Conservation (phyloP, 1,140 invertebrate species). For the Palaemon carinicauda region DNA sequence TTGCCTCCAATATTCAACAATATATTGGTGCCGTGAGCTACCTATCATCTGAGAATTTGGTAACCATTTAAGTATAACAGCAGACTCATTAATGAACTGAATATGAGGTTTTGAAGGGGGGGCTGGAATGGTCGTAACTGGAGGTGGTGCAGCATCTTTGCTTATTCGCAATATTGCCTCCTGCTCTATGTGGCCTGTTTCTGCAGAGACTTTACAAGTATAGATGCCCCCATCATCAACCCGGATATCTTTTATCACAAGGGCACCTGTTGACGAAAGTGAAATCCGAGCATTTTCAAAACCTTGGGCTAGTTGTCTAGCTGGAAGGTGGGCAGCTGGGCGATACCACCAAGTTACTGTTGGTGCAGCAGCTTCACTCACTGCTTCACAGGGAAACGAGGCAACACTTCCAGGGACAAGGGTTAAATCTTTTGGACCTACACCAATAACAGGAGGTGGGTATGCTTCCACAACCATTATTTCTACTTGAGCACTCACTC, state of each 20-base stretch:
- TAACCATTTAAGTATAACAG: slow-evolving; percentile 84
- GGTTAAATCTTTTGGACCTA: slow-evolving; percentile 45
- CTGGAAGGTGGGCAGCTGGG: slow-evolving; percentile 43
- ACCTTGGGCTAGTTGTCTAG: slow-evolving; percentile 24
- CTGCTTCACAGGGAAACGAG: slow-evolving; percentile 53
- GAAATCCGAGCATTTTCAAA: neutral
- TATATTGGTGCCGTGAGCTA: slow-evolving; percentile 31
- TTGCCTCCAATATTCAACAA: slow-evolving; percentile 55
- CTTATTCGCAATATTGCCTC: slow-evolving; percentile 34
- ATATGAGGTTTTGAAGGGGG: slow-evolving; percentile 54
- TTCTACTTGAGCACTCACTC: slow-evolving; percentile 42
- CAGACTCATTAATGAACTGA: slow-evolving; percentile 72
- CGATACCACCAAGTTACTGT: slow-evolving; percentile 52
- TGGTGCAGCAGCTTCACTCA: slow-evolving; percentile 46
- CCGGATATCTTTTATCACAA: slow-evolving; percentile 45
- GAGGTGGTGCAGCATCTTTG: neutral
- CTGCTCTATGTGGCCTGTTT: slow-evolving; percentile 70
- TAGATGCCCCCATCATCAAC: slow-evolving; percentile 77
- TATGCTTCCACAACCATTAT: slow-evolving; percentile 47
- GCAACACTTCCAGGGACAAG: slow-evolving; percentile 28
- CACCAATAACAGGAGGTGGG: slow-evolving; percentile 53
- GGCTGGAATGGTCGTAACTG: slow-evolving; percentile 29
- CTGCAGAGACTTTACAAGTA: slow-evolving; percentile 81
- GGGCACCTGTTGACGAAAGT: slow-evolving; percentile 37
- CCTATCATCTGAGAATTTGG: slow-evolving; percentile 63